phyloP scores from a whole-genome alignment of 1,140 invertebrate species.

The Alviniconcha marisindica region DNA sequence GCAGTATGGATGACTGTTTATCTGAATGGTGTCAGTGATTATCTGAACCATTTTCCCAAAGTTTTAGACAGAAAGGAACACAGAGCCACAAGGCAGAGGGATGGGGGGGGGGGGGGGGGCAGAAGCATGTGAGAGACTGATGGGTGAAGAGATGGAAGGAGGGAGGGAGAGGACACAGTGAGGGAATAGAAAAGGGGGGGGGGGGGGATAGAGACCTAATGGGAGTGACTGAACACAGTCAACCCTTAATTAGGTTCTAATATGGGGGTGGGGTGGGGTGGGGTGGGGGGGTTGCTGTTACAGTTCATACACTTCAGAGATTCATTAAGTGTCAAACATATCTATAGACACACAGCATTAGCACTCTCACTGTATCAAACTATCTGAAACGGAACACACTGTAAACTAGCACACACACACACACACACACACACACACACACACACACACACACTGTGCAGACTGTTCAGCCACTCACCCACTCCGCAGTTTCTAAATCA shows the following conservation, averaged over 20 bases:
- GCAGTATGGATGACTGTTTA: no score
- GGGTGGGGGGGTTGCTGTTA: background rate
- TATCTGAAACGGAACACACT: background rate
- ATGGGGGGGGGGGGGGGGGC: no score
- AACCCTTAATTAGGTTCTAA: no score
- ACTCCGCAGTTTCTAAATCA: no score
- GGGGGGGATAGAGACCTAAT: no score
- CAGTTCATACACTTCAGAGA: background rate
- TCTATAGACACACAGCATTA: background rate
- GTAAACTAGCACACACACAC: constrained; percentile 8
- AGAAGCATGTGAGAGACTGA: no score
- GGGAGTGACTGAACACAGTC: no score
- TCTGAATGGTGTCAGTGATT: no score
- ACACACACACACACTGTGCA: background rate
- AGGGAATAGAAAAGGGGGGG: background rate
- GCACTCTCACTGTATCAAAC: background rate
- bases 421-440: constrained; percentile 9
- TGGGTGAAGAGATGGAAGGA: no score
- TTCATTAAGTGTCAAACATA: background rate
- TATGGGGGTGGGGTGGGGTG: background rate
- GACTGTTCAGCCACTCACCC: background rate
- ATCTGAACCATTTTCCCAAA: no score
- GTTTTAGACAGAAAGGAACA: no score
- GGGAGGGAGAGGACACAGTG: background rate
- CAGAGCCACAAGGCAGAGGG: no score